phyloP scores from a whole-genome alignment of 1,140 invertebrate genomes.

The Drosophila pachea region DNA sequence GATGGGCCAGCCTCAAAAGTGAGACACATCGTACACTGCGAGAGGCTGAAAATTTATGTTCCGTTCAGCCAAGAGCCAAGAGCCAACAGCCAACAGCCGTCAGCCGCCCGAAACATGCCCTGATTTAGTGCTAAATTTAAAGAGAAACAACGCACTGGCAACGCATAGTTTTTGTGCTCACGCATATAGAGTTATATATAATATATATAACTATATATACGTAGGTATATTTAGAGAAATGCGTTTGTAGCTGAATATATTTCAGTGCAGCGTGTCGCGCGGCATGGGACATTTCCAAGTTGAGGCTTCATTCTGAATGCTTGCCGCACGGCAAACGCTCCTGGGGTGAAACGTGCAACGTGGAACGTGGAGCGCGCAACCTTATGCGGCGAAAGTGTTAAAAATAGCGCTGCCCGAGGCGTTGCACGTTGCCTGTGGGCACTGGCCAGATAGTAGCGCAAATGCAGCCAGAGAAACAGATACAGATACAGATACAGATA shows the following conservation, averaged over 20 bases:
- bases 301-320: constrained; percentile 37
- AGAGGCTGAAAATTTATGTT: constrained; percentile 68
- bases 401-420: constrained; percentile 64
- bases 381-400: constrained; percentile 66
- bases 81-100: constrained; percentile 12
- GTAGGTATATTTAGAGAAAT: not conserved
- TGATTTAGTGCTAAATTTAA: constrained; percentile 78
- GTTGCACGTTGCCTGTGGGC: constrained; percentile 27
- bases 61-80: constrained; percentile 40
- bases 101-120: constrained; percentile 63
- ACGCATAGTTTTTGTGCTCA: constrained; percentile 21
- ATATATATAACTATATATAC: too few relatives aligned
- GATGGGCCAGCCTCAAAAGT: constrained; percentile 27
- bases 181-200: not conserved
- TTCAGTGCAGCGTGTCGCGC: constrained; percentile 37
- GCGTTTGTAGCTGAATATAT: constrained; percentile 12
- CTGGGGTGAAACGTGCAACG: constrained; percentile 59
- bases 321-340: constrained; percentile 42
- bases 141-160: constrained; percentile 9
- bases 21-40: constrained; percentile 42
- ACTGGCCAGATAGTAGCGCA: constrained; percentile 29
- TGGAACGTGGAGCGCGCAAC: constrained; percentile 48
- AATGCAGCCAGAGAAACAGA: constrained; percentile 11
- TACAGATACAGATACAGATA: constrained; percentile 35
- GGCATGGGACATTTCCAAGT: constrained; percentile 67